Conservation (phyloP, 2,888 invertebrate species). For the Acleris sparsana region DNA sequence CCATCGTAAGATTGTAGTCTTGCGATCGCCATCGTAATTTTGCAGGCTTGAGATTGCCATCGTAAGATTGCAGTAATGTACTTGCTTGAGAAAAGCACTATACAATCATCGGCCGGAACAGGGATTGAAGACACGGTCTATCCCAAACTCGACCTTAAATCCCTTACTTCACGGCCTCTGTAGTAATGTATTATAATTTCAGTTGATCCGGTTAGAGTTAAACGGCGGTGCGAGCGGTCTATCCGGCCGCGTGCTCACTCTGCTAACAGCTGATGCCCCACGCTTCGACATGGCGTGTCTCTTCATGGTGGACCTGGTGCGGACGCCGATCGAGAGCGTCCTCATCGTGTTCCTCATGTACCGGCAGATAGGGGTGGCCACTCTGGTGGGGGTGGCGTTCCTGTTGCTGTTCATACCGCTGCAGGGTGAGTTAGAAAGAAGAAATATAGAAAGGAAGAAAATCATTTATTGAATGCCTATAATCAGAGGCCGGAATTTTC, state of each 20-base stretch:
- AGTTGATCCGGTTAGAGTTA: conserved; percentile 88
- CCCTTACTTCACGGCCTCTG: too few species aligned
- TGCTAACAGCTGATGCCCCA: conserved; percentile 94
- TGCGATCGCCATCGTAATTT: too few species aligned
- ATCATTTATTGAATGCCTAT: too few species aligned
- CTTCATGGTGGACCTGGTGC: conserved; percentile 92
- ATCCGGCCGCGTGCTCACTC: conserved; percentile 87
- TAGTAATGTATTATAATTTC: conserved; percentile 42
- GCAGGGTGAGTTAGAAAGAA: conserved; percentile 15
- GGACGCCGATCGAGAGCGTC: conserved; percentile 91
- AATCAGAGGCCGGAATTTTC: too few species aligned
- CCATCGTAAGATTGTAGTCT: too few species aligned
- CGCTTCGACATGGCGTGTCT: conserved; percentile 92
- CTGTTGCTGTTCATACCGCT: conserved; percentile 84
- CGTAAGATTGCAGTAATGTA: too few species aligned
- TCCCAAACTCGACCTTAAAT: too few species aligned
- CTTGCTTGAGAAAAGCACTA: too few species aligned
- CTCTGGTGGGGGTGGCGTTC: conserved; percentile 84
- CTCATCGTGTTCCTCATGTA: conserved; percentile 90
- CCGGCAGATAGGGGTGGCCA: conserved; percentile 81
- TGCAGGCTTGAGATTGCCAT: too few species aligned
- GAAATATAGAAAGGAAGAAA: too few species aligned
- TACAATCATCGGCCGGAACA: too few species aligned
- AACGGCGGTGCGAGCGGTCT: conserved; percentile 79
- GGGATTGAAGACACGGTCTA: too few species aligned